A percentile compares a stretch with the other conserved stretches of the same genome.
Conservation (phyloP, 2,888 invertebrate genomes). For the Drosophila quinaria region DNA sequence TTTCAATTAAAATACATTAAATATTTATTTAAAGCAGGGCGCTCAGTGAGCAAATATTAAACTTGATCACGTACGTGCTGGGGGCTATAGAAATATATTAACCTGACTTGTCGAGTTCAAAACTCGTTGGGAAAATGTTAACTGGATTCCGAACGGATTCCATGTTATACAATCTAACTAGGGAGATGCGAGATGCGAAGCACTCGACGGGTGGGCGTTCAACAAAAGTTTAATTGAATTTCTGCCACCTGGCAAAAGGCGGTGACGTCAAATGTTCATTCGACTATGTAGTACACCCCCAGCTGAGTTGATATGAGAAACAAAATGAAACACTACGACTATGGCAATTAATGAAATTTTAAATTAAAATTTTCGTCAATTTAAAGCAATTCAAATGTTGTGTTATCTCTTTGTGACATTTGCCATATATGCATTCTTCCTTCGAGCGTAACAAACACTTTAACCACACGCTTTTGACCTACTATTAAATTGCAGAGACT, state of each 20-base stretch:
- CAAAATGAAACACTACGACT: constrained; percentile 2
- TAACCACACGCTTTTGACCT: constrained; percentile 23
- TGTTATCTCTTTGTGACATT: constrained; percentile 12
- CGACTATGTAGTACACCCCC: neutral
- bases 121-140: constrained; percentile 17
- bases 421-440: constrained; percentile 11
- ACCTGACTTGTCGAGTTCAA: constrained; percentile 45
- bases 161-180: constrained; percentile 37
- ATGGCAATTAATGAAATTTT: neutral
- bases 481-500: constrained; percentile 33
- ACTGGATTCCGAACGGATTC: constrained; percentile 18
- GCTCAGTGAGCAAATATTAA: constrained; percentile 41
- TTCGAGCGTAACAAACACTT: constrained; percentile 18
- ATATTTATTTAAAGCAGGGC: constrained; percentile 65
- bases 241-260: constrained; percentile 48
- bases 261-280: constrained; percentile 44
- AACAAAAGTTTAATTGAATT: constrained; percentile 73
- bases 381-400: constrained; percentile 14
- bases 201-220: constrained; percentile 10
- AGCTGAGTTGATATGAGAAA: neutral
- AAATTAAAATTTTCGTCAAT: constrained; percentile 1
- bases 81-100: constrained; percentile 30
- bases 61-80: constrained; percentile 23
- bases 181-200: neutral
- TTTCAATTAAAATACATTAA: constrained; percentile 65